Evolutionary conservation across 2,888 invertebrate genomes (phyloP), one percentile per base, ranked within the genome.

Genomic region (Temnothorax unifasciatus): DNA sequence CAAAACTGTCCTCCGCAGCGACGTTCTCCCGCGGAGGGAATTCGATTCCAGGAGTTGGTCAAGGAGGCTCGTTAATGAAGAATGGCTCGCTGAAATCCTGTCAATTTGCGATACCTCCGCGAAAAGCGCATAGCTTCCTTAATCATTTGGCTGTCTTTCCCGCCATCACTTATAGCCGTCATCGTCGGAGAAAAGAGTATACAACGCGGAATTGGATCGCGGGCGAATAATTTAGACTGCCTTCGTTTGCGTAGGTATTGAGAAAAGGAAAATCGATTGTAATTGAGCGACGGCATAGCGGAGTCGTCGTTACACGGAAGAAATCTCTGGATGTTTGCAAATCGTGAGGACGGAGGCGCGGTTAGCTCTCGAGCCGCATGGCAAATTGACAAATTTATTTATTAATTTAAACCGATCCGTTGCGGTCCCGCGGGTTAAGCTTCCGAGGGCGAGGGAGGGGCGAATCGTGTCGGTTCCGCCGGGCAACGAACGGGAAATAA

Each of bases 341-440:
- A 68, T 68, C 15, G 29, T 11, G 29, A 25, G 15, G 18, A 34
- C 4, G 2, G 11, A 0, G n/a, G 21, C 13, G 69, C 29, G 69
- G 69, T 54, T 34, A 15, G 3, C 18, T 15, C 18, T 25, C 44
- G 41, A 73, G 13, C 34, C 79, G 52, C 34, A 59, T n/a, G 47
- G 9, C 47, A 44, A 73, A 59, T 79, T 73, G 59, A 79, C 74
- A 38, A 50, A 73, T 61, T 13, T 73, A n/a, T 57, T 74, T 59
- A 81, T 81, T 81, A 81, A 81, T 81, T 81, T 47, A 13, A 73
- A 29, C 9, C 59, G 79, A 81, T 50, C 64, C 54, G 66, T 59
- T 59, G 74, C 79, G 74, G 79, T 73, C 21, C 38, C 44, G 79
- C 25, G 47, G 21, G 34, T 81, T 34, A 73, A 59, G 34, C 15